Conservation (phyloP, 2,888 invertebrate species). For the Philhelius pedissequus region DNA sequence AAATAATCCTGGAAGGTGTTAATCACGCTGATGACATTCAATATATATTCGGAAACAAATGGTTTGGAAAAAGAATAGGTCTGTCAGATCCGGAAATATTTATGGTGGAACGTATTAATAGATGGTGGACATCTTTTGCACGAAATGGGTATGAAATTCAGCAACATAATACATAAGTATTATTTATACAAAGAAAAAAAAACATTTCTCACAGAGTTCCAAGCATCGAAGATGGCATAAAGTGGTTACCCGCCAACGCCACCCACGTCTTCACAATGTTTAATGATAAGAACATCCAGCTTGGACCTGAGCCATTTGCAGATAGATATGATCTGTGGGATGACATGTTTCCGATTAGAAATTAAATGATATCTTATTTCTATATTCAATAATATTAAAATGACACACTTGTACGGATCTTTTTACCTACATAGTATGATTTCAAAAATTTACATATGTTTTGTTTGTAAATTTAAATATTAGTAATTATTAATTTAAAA, state of each 20-base stretch:
- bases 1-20: constrained; percentile 35
- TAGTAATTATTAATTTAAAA: too few species aligned
- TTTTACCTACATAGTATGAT: too few species aligned
- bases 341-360: neutral
- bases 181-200: neutral
- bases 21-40: constrained; percentile 74
- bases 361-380: too few species aligned
- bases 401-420: too few species aligned
- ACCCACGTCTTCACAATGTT: constrained; percentile 41
- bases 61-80: constrained; percentile 73
- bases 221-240: neutral
- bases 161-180: neutral
- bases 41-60: constrained; percentile 71
- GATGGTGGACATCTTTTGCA: constrained; percentile 78
- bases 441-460: too few species aligned
- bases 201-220: neutral
- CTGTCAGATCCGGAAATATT: constrained; percentile 75
- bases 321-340: constrained; percentile 64
- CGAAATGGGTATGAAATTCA: constrained; percentile 70
- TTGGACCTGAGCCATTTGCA: constrained; percentile 48
- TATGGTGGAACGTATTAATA: constrained; percentile 77
- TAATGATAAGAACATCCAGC: constrained; percentile 40
- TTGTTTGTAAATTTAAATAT: too few species aligned
- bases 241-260: constrained; percentile 33
- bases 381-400: too few species aligned